Evolutionary conservation across 2,888 invertebrate species (phyloP).

Genomic region (Ptilodon capucinus): DNA sequence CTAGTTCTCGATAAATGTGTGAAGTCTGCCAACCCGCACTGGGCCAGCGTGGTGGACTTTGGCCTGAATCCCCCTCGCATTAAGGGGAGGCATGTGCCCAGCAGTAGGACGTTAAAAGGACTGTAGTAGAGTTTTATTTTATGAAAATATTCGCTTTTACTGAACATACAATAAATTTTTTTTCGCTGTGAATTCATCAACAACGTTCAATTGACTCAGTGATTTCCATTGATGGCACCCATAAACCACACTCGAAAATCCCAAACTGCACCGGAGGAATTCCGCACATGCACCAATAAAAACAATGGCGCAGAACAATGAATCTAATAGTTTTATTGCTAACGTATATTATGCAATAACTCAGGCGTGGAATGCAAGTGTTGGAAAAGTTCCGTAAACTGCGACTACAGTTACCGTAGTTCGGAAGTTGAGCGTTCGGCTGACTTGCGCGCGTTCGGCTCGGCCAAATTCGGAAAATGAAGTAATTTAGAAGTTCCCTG

Average conservation of each 20-base stretch:
- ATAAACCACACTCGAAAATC: background rate
- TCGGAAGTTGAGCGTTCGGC: conserved; percentile 46
- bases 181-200: too few species aligned
- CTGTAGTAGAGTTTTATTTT: too few species aligned
- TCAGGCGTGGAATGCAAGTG: conserved; percentile 67
- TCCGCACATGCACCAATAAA: conserved; percentile 61
- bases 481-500: conserved; percentile 49
- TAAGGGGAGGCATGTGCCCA: too few species aligned
- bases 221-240: too few species aligned
- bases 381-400: conserved; percentile 52
- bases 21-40: too few species aligned
- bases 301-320: conserved; percentile 58
- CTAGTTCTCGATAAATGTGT: too few species aligned
- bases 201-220: too few species aligned
- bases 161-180: too few species aligned
- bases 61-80: too few species aligned
- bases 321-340: conserved; percentile 61
- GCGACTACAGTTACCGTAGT: conserved; percentile 43
- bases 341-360: conserved; percentile 66
- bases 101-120: too few species aligned
- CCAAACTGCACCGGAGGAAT: conserved; percentile 32
- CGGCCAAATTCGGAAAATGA: conserved; percentile 50
- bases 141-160: too few species aligned
- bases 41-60: too few species aligned
- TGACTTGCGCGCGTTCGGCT: conserved; percentile 39